phyloP scores from a whole-genome alignment of 2,797 vertebrate species.

The Chelmon rostratus region DNA sequence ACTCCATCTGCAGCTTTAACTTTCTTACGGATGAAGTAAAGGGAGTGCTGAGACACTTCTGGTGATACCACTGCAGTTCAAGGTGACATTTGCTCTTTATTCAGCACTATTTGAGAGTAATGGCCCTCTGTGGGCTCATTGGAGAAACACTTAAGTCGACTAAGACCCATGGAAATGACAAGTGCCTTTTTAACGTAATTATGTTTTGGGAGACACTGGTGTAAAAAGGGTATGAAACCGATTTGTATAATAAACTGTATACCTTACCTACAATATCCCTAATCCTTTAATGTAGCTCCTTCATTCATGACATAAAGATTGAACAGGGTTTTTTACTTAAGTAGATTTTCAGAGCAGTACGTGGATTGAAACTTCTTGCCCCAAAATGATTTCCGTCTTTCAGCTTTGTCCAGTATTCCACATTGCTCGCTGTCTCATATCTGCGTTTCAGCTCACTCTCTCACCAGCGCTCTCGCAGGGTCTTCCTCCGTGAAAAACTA shows the following conservation, averaged over 20 bases:
- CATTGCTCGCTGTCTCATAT: constrained; percentile 18
- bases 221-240: constrained; percentile 8
- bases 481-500: not conserved
- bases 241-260: constrained; percentile 1
- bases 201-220: constrained; percentile 43
- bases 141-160: constrained; percentile 61
- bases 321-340: not conserved
- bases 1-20: constrained; percentile 6
- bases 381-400: not conserved
- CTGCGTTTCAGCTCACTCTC: constrained; percentile 27
- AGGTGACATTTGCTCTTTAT: constrained; percentile 75
- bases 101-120: constrained; percentile 60
- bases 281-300: not conserved
- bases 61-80: constrained; percentile 47
- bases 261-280: not conserved
- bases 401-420: not conserved
- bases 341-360: not conserved
- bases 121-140: constrained; percentile 64
- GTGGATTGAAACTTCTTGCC: not conserved
- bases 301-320: not conserved
- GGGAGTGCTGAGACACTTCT: constrained; percentile 12
- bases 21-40: constrained; percentile 25
- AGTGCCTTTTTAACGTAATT: constrained; percentile 58
- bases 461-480: not conserved
- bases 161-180: constrained; percentile 60